Base-by-base conservation (phyloP, 2,888 invertebrate genomes). In the Caenorhabditis sp. region DNA sequence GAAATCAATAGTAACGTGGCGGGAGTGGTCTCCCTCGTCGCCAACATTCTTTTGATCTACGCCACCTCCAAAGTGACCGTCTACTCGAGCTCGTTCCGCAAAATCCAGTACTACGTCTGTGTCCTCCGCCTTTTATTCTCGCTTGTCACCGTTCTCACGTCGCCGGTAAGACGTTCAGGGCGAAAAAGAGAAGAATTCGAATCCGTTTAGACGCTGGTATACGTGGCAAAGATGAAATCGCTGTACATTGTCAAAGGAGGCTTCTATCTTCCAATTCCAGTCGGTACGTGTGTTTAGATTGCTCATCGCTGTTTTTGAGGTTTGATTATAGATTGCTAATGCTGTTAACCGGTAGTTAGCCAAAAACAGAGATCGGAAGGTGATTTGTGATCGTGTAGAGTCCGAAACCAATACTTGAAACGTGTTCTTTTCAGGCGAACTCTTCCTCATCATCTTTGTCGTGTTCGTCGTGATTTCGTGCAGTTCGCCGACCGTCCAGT, bases 191-290 rank as follows among this genome's bases (percentile, higher is more conserved):
- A n/a, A n/a, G n/a, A n/a, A n/a, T n/a, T n/a, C n/a, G n/a, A n/a
- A n/a, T n/a, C n/a, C n/a, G n/a, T n/a, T n/a, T n/a, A 74, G 73
- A 74, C 73, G 2, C 43, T 74, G 0, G 65, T 53, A 11, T 74
- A 74, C 35, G 53, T 74, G 0, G 45, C 59, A 30, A 61, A 55
- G 66, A 59, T 59, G 59, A 74, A 74, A 41, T 59, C 59, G 17
- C 30, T 74, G 32, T 74, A 74, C 32, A 74, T 74, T 22, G 73
- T 74, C 5, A 74, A 74, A 15, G 73, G 73, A 17, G 73, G 73
- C 9, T 35, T 74, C 35, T 41, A n/a, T n/a, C 20, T 74, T n/a
- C 66, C 73, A n/a, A 55, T 74, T 27, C n/a, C 52, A 32, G 5
- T 48, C 2, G 73, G 73, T 61, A 1, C 4, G 48, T 4, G 24